Conservation (phyloP, 2,113 vertebrate species). For the Alectura lathami region DNA sequence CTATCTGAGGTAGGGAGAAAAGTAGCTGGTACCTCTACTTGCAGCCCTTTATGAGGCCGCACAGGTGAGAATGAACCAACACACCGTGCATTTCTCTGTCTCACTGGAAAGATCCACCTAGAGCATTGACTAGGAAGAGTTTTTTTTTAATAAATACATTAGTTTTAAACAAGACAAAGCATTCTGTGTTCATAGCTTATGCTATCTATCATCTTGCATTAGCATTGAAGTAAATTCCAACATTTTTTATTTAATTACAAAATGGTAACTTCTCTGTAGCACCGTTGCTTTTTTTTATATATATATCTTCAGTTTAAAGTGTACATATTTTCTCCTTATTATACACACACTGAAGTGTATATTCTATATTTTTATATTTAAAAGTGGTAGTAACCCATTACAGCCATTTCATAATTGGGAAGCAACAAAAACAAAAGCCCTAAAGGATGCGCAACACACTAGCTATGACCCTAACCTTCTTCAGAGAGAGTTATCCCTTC, state of each 20-base stretch:
- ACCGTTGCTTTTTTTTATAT: background rate
- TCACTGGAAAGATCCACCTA: background rate
- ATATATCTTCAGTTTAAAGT: background rate
- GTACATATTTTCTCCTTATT: background rate
- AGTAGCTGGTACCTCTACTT: no score
- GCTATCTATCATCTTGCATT: background rate
- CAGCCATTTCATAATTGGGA: background rate
- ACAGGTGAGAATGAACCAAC: background rate
- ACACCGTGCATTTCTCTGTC: background rate
- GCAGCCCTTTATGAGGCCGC: background rate
- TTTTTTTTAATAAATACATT: background rate
- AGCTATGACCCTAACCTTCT: background rate
- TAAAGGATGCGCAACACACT: background rate
- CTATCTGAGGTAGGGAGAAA: background rate
- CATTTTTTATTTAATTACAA: background rate
- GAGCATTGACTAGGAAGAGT: background rate
- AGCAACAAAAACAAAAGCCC: background rate
- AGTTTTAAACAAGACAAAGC: background rate
- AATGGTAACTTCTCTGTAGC: background rate
- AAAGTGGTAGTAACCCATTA: background rate
- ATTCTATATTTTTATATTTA: background rate
- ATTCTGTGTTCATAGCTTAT: background rate
- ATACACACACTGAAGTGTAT: background rate
- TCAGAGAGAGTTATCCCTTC: background rate
- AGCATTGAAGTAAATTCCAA: background rate